Conservation (phyloP, 2,113 vertebrate species). For the Cyprinus carpio region DNA sequence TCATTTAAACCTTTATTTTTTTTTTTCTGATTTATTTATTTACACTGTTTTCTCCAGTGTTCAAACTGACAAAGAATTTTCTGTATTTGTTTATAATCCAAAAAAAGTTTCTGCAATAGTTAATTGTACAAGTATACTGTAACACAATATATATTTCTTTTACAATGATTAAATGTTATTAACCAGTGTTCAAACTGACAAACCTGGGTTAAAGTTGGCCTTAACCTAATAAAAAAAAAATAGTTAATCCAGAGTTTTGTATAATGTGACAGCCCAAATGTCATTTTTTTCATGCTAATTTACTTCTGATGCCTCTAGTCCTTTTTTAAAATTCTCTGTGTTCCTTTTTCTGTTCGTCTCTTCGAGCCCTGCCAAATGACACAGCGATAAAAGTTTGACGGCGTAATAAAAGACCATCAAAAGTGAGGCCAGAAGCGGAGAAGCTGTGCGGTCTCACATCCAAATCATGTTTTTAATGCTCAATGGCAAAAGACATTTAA, state of each 20-base stretch:
- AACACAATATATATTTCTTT: not conserved
- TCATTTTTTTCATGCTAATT: not conserved
- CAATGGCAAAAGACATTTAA: not conserved
- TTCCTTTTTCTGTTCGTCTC: not conserved
- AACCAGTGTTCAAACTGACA: not conserved
- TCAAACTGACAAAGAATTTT: too few species aligned
- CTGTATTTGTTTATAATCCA: too few species aligned
- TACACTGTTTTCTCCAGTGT: too few species aligned
- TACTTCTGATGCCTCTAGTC: not conserved
- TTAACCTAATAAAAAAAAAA: not conserved
- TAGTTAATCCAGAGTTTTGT: not conserved
- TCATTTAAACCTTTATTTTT: too few species aligned
- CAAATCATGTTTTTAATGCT: constrained; percentile 24
- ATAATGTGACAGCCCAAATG: not conserved
- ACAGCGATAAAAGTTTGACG: constrained; percentile 9
- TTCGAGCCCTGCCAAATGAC: constrained; percentile 11
- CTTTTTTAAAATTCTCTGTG: constrained; percentile 15
- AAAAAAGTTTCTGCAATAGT: too few species aligned
- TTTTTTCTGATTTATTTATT: too few species aligned
- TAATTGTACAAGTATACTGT: not conserved
- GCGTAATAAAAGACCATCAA: constrained; percentile 16
- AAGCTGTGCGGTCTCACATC: not conserved
- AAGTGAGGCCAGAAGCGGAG: constrained; percentile 3
- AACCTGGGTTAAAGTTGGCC: not conserved
- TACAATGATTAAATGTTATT: not conserved